Evolutionary conservation across 2,888 invertebrate genomes (phyloP), one percentile per base, ranked within the genome.

Genomic region (Chrysodeixis includens): DNA sequence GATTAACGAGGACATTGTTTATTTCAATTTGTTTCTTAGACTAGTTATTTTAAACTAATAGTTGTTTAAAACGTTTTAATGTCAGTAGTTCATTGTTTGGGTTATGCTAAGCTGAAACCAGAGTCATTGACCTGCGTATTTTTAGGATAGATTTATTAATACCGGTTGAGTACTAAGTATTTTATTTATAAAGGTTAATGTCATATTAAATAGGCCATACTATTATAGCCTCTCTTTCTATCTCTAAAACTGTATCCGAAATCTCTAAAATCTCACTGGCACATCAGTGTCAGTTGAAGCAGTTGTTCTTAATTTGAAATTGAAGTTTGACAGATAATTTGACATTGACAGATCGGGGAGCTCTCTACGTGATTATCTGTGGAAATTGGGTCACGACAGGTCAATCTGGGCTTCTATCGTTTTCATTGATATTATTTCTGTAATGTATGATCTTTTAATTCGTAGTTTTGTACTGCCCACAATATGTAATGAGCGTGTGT

Each of bases 1-100:
- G 77, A 75, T 79, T 83, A 83, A 87, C 79, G 77, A 81, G 85
- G 77, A 74, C 76, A 81, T 71, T 74, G 74, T 79, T 71, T 71
- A 68, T 72, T 74, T 74, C 74, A 81, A 79, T 81, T 77, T 68
- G 51, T 16, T 71, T 78, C 69, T 76, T 78, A 68, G 57, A 66
- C 52, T 16, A 51, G 30, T 22, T 53, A 62, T 65, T 69, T 70
- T 56, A 56, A 52, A 66, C 52, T 57, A 58, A 49, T 57, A 55
- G 30, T 57, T 66, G 30, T 46, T 69, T 54, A 59, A 18, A 12
- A 26, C 1, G 32, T 12, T 57, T 26, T 20, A 10, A 55, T 16
- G 14, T 30, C 20, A 22, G 12, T 32, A 30, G 8, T 22, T 35
- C 51, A 62, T 22, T 46, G n/a, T 54, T 35, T 56, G 1, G 1